Base-by-base conservation (phyloP, 2,797 vertebrate genomes). In the Dermochelys coriacea region DNA sequence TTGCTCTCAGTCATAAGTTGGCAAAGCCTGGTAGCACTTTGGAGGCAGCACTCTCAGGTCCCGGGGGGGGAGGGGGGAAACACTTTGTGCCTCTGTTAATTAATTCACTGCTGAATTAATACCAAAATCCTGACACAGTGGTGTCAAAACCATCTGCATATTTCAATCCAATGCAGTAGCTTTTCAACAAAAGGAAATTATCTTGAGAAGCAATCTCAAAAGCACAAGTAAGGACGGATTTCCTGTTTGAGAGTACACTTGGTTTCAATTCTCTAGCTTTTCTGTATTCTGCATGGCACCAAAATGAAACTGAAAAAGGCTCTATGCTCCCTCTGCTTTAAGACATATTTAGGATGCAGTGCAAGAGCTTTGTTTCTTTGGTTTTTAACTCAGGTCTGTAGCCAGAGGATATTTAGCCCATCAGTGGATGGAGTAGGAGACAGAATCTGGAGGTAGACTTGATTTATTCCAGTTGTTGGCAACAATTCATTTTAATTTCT, bases 361-460 rank as follows among this genome's bases (percentile, higher is more conserved):
- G 91, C 78, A 87, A 84, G 64, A 91, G 82, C 80, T 88, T 68
- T 91, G 27, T 87, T 55, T 79, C 87, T 0, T 0, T 68, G 87
- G 88, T 45, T 41, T 85, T 85, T 78, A 23, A 23, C 19, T 1
- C 61, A 29, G 64, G 59, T 29, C 82, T 0, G 0, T 4, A 91
- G 85, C 21, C 88, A 91, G 89, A 71, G 82, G 84, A 64, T 18
- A 95, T 84, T 64, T 93, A 81, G 89, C 80, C 81, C 81, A 84
- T 45, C 85, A 77, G 55, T 55, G 61, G 90, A 6, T 4, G 92
- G 23, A 85, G 37, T 3, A 1, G 54, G 37, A 51, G 80, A 88
- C 49, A 95, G 79, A 59, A 95, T 41, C 59, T 31, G 23, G 90
- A 80, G 88, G 84, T 64, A 89, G n/a, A 79, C 79, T 92, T 1